Evolutionary conservation across 2,888 invertebrate species (phyloP), one percentile per base, ranked within the genome.

Genomic region (Coenonympha glycerion): DNA sequence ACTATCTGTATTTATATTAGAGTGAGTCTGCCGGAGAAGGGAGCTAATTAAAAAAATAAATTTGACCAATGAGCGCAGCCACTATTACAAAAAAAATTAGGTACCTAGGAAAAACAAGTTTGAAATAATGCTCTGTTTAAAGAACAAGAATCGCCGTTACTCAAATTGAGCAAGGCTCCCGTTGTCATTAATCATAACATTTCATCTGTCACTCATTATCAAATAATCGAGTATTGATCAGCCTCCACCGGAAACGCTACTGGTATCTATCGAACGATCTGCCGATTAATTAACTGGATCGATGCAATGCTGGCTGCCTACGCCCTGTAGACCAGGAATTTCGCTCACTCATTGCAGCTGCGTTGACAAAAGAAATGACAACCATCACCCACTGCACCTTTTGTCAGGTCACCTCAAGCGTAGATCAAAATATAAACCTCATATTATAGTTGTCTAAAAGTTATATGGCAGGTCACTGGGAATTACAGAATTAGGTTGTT

Each of bases 221-320:
- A 62, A 64, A 64, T 64, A 66, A 68, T 71, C 79, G 80, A 76
- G 80, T 83, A 82, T 81, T 79, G 81, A 79, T 72, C 76, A 81
- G 79, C 83, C 75, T 76, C 77, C 81, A 73, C 86, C 85, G 87
- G 87, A 87, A 86, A 81, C 65, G 84, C 81, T 80, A 79, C 83
- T 68, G 82, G 76, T 78, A 87, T 86, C 86, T 77, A 77, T 69
- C 70, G 61, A 62, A 60, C 76, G 79, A 86, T 86, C 85, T 83
- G 73, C 72, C 78, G 80, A 79, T 85, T 86, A 86, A 87, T 87
- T 87, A 83, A 81, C 75, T 71, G 69, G 79, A 82, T 85, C 79
- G 59, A 66, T 74, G 79, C 84, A 81, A 87, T 86, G 80, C 78
- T 61, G 68, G 73, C 79, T 61, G 68, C 72, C 79, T 70, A 86